phyloP scores from a whole-genome alignment of 2,113 vertebrate genomes.

The Gymnorhina tibicen region DNA sequence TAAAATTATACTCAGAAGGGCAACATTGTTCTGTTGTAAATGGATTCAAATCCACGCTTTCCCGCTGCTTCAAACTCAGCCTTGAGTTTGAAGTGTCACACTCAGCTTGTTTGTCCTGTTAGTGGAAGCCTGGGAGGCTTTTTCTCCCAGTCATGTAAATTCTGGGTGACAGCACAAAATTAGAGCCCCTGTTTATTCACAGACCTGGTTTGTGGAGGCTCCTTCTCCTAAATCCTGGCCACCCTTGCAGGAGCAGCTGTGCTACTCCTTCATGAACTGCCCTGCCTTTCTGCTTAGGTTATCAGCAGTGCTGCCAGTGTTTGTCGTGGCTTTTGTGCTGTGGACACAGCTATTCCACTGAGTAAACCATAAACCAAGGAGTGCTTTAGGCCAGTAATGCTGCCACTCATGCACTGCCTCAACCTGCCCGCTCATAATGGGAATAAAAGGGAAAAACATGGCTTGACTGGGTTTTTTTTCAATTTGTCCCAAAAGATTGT shows the following conservation, averaged over 20 bases:
- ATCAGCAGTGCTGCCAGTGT: background rate
- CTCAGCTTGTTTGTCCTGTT: background rate
- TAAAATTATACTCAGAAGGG: background rate
- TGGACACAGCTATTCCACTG: background rate
- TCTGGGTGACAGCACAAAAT: background rate
- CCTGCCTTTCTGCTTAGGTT: background rate
- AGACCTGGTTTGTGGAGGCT: background rate
- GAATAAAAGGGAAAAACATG: background rate
- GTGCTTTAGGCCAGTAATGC: background rate
- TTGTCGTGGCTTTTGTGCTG: background rate
- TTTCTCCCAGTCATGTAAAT: background rate
- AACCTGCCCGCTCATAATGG: background rate
- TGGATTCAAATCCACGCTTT: background rate
- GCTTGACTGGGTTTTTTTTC: background rate
- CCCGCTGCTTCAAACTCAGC: fast-evolving
- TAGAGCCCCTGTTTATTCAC: background rate
- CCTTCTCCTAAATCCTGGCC: background rate
- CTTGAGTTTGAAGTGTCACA: background rate
- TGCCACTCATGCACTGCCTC: background rate
- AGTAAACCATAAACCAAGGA: background rate
- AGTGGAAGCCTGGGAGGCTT: background rate
- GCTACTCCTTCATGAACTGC: background rate
- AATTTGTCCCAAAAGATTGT: background rate
- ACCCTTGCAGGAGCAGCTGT: background rate
- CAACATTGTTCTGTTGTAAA: background rate